Conservation (phyloP, 1,140 invertebrate genomes). For the Periplaneta americana region DNA sequence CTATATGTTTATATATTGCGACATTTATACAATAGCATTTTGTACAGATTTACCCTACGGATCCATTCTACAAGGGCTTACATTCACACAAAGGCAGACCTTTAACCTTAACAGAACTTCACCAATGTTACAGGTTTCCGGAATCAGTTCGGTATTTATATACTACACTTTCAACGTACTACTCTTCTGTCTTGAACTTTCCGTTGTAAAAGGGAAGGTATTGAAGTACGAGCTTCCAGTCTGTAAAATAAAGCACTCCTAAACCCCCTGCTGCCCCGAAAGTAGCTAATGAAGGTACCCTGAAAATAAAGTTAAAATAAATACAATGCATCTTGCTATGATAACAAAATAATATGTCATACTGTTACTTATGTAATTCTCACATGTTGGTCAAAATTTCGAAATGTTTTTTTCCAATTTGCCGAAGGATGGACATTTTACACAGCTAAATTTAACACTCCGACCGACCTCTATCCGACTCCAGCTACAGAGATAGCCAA, state of each 20-base stretch:
- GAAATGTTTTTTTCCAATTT: neutral
- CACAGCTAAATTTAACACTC: too few relatives aligned
- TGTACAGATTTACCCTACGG: too few relatives aligned
- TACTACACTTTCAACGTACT: neutral
- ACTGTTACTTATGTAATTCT: neutral
- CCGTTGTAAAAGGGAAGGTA: constrained; percentile 67
- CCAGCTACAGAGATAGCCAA: too few relatives aligned
- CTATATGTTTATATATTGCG: too few relatives aligned
- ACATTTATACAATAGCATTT: too few relatives aligned
- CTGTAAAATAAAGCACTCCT: constrained; percentile 60
- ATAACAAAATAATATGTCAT: neutral
- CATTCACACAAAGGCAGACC: too few relatives aligned
- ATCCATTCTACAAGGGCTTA: too few relatives aligned
- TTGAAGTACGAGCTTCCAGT: constrained; percentile 66
- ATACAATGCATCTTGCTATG: neutral
- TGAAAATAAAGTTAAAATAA: constrained; percentile 30
- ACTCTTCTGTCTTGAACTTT: constrained; percentile 47
- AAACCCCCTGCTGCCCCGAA: constrained; percentile 55
- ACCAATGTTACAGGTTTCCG: too few relatives aligned
- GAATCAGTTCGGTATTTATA: too few relatives aligned
- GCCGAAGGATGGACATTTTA: neutral
- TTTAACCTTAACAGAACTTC: too few relatives aligned
- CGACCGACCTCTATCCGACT: too few relatives aligned
- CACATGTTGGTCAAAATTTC: neutral
- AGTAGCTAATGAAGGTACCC: constrained; percentile 47